phyloP scores from a whole-genome alignment of 2,113 vertebrate genomes.

The Acinonyx jubatus region DNA sequence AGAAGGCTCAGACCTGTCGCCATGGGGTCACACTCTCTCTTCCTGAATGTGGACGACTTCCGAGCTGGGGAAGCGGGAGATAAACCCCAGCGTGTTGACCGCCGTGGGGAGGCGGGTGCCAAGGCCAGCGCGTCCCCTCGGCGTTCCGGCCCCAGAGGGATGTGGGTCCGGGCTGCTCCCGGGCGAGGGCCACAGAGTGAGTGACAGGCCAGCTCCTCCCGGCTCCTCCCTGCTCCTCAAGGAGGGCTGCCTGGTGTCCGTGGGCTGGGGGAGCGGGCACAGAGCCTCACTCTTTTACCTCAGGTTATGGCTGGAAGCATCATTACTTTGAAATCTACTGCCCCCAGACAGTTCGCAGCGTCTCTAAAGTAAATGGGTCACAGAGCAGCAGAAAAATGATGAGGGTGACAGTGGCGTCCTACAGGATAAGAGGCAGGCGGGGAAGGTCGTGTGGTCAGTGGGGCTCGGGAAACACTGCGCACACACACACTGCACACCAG shows the following conservation, averaged over 20 bases:
- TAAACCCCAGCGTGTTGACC: no score
- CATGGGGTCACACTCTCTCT: accelerated
- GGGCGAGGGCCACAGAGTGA: background rate
- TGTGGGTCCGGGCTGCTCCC: background rate
- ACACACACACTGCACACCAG: background rate
- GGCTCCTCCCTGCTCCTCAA: background rate
- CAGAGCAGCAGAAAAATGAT: background rate
- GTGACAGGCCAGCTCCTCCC: background rate
- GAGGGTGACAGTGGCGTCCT: background rate
- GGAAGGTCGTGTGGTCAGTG: background rate
- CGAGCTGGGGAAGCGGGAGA: background rate
- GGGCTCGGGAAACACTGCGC: background rate
- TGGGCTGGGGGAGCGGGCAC: background rate
- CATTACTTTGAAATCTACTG: background rate
- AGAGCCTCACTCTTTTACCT: background rate
- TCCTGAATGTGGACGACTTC: background rate
- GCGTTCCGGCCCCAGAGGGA: background rate
- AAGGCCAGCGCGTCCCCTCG: background rate
- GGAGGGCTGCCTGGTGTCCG: background rate
- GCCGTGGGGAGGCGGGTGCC: background rate
- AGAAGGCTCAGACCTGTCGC: accelerated
- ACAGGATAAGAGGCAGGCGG: background rate
- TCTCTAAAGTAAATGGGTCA: background rate
- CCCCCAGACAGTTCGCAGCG: background rate
- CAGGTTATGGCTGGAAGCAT: background rate